phyloP scores from a whole-genome alignment of 2,797 vertebrate species.

The Siniperca scherzeri region DNA sequence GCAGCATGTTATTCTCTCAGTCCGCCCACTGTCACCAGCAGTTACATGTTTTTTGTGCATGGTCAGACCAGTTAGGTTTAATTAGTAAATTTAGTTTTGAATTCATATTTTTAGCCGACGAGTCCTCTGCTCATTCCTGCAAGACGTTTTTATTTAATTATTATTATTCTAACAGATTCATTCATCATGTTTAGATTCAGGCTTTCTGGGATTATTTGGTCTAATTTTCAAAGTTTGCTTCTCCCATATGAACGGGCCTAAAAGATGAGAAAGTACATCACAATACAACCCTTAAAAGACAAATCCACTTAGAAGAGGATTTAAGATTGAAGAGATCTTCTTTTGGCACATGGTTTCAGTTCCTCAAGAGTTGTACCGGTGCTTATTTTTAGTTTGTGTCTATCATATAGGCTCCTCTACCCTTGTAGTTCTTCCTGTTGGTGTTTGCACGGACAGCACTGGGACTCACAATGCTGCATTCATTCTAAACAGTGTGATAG shows the following conservation, averaged over 20 bases:
- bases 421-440: neutral
- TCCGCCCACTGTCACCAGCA: too few species aligned
- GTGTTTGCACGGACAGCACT: neutral
- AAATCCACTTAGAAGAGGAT: neutral
- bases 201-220: neutral
- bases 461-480: neutral
- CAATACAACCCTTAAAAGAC: neutral
- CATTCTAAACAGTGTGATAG: neutral
- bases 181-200: too few species aligned
- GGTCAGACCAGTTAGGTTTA: too few species aligned
- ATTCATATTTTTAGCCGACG: too few species aligned
- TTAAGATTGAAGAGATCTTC: neutral
- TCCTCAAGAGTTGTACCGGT: neutral
- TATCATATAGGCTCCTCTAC: neutral
- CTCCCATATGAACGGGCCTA: neutral
- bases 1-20: too few species aligned
- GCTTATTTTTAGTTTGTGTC: neutral
- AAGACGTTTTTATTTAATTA: neutral
- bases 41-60: too few species aligned
- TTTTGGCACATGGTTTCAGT: neutral
- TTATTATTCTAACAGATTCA: neutral
- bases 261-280: neutral
- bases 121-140: neutral
- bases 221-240: neutral
- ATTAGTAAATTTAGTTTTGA: too few species aligned